These are phyloP conservation scores for Dicranocentrus wangi DNA, from an alignment of 2,888 invertebrate species.

Conservation along the genomic window DNA sequence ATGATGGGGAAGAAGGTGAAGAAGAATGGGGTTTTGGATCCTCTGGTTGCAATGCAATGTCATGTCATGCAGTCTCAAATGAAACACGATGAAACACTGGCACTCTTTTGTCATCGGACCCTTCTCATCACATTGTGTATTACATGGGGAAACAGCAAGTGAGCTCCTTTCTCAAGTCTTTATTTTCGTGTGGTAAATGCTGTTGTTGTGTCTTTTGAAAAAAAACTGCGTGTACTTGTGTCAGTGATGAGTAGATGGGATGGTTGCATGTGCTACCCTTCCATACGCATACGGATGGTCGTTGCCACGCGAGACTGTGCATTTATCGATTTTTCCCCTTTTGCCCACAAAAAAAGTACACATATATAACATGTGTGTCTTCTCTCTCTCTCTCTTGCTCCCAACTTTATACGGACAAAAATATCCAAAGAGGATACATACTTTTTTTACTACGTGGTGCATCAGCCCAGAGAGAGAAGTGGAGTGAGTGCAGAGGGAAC, in stretches of 20 bases:
- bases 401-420: too few relatives aligned
- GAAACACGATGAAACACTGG: conserved; percentile 49
- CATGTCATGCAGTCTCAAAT: background rate
- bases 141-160: conserved; percentile 1
- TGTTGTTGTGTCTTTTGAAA: too few relatives aligned
- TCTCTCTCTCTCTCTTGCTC: conserved; percentile 1
- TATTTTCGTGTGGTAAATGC: too few relatives aligned
- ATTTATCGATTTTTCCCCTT: conserved; percentile 72
- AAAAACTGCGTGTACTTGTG: too few relatives aligned
- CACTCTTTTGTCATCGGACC: conserved; percentile 72
- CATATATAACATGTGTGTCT: conserved; percentile 27
- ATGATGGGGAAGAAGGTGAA: background rate
- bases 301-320: conserved; percentile 73
- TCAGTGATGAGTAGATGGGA: too few relatives aligned
- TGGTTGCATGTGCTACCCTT: too few relatives aligned
- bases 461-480: too few relatives aligned
- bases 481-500: too few relatives aligned
- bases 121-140: conserved; percentile 55
- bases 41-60: background rate
- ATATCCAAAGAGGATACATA: too few relatives aligned
- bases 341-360: conserved; percentile 30
- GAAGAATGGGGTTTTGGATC: too few relatives aligned
- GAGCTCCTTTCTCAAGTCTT: background rate
- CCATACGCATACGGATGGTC: conserved; percentile 56
- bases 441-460: too few relatives aligned